Conservation (phyloP, 2,113 vertebrate species). For the Climacteris rufus region DNA sequence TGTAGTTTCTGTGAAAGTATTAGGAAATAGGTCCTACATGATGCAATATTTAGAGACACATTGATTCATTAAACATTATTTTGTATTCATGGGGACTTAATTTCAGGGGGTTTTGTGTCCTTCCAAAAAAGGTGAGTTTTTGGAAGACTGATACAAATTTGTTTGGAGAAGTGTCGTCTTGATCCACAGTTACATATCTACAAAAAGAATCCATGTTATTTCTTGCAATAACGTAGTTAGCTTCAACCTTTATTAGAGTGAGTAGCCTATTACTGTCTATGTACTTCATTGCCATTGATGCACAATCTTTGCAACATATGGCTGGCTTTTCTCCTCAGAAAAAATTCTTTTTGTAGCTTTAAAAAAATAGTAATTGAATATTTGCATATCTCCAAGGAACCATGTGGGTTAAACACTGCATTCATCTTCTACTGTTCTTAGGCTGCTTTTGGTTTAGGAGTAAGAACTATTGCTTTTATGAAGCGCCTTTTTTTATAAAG, state of each 20-base stretch:
- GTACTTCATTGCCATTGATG: slow-evolving; percentile 41
- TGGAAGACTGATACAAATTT: neutral
- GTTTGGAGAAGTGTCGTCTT: slow-evolving; percentile 6
- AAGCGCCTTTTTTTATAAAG: slow-evolving; percentile 77
- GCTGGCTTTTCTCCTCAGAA: neutral
- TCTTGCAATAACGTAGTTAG: slow-evolving; percentile 40
- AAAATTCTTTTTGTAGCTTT: neutral
- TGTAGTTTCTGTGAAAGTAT: neutral
- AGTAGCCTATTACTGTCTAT: slow-evolving; percentile 20
- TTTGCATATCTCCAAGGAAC: slow-evolving; percentile 75
- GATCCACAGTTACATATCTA: neutral
- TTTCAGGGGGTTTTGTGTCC: neutral
- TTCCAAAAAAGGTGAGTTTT: neutral
- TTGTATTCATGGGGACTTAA: neutral
- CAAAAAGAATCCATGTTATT: slow-evolving; percentile 39
- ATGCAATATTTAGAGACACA: neutral
- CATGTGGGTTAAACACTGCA: slow-evolving; percentile 63
- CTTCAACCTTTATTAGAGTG: slow-evolving; percentile 36
- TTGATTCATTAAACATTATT: neutral
- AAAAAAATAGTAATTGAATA: slow-evolving; percentile 68
- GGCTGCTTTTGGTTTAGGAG: slow-evolving; percentile 75
- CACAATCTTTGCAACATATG: slow-evolving; percentile 26
- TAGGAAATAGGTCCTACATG: neutral
- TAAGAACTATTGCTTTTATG: slow-evolving; percentile 76
- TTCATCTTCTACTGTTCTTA: slow-evolving; percentile 75